Base-by-base conservation (phyloP, 2,888 invertebrate species). In the Eupithecia abbreviata region DNA sequence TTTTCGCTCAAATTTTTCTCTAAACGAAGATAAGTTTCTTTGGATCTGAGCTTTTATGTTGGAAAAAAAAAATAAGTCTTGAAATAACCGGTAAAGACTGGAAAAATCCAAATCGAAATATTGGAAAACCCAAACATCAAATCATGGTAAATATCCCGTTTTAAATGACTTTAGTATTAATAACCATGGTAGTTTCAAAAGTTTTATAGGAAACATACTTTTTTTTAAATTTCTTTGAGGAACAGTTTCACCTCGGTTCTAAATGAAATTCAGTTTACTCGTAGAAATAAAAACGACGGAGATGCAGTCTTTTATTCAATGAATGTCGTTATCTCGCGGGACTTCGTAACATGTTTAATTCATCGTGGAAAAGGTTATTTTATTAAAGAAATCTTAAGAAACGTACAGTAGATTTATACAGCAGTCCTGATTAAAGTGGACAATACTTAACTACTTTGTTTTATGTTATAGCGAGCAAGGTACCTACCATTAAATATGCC, bases 261-360 rank as follows among this genome's bases (percentile, higher is more conserved):
- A 66, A 66, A 42, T 42, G 42, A 66, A 66, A 42, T 66, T 66
- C 15, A 13, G 42, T 42, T 66, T 41, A 41, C 41, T 65, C 13
- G 30, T 13, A 41, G 15, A 2, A 66, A 42, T 42, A 66, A 66
- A 66, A 66, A 42, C 15, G 66, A 42, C 66, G 15, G 42, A 42
- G 66, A 18, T 66, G 66, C 42, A 42, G 66, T n/a, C 3, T 13
- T 42, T 42, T 65, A 41, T 65, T 66, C 66, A 66, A 42, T 15
- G 66, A 66, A 66, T 66, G 42, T 66, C 66, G 66, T 66, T 66
- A 66, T 15, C 66, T 41, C 15, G 42, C 10, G 30, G 12, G 62
- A 66, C 66, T 42, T 42, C 0, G 15, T 42, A 4, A 42, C 66
- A 66, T 66, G 66, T 66, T 42, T 66, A 42, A 66, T 66, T 66